A percentile compares a stretch with the other conserved stretches of the same genome.
Evolutionary conservation across 2,113 vertebrate genomes (phyloP).

Genomic region (Amphiprion ocellaris): DNA sequence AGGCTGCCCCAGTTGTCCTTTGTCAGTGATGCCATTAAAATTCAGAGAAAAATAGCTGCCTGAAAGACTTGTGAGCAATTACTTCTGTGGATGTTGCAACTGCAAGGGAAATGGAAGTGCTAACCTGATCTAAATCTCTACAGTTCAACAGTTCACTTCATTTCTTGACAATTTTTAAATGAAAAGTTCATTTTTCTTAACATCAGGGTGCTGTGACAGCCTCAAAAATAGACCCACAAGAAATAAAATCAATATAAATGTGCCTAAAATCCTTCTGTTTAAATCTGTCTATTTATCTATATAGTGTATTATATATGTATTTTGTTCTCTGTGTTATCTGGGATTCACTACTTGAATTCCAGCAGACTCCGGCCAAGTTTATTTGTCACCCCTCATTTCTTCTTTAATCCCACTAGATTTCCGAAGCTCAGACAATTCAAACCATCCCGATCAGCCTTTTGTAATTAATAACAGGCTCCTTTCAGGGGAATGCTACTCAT

Average conservation of each 20-base stretch:
- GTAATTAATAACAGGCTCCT: conserved; percentile 89
- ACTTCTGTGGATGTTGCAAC: conserved; percentile 42
- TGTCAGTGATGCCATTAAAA: conserved; percentile 63
- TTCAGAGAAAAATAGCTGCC: conserved; percentile 57
- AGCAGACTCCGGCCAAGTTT: conserved; percentile 51
- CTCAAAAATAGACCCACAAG: background rate
- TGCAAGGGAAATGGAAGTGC: conserved; percentile 23
- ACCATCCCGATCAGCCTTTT: conserved; percentile 79
- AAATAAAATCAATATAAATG: conserved; percentile 23
- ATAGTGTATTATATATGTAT: conserved; percentile 16
- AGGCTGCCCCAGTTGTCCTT: conserved; percentile 52
- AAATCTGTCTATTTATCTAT: conserved; percentile 27
- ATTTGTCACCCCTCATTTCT: conserved; percentile 82
- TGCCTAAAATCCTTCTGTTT: conserved; percentile 9
- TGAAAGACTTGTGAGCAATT: conserved; percentile 56
- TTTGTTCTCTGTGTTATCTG: background rate
- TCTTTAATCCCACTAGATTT: conserved; percentile 84
- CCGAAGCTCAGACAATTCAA: conserved; percentile 79
- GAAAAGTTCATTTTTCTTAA: conserved; percentile 15
- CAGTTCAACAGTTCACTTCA: conserved; percentile 14
- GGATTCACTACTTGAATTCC: conserved; percentile 55
- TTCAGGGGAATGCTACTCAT: conserved; percentile 72
- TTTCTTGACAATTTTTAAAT: conserved; percentile 26
- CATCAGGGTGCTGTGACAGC: background rate
- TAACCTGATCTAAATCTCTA: conserved; percentile 29